phyloP scores from a whole-genome alignment of 2,797 vertebrate genomes.

The Channallabes apus region DNA sequence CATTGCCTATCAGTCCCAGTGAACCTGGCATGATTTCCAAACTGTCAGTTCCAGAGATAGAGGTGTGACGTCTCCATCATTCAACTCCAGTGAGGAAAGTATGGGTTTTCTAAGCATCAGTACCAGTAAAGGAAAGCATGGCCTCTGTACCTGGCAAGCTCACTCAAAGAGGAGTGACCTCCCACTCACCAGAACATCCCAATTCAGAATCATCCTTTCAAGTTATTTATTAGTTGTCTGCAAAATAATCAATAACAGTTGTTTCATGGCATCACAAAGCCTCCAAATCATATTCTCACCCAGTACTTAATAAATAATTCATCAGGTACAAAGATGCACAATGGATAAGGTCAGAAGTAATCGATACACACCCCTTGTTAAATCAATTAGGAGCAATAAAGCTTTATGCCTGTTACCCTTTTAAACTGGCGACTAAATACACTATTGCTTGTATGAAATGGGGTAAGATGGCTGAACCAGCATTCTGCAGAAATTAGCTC shows the following conservation, averaged over 20 bases:
- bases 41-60: neutral
- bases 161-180: too few species aligned
- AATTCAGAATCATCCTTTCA: neutral
- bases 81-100: neutral
- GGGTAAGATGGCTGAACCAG: neutral
- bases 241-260: neutral
- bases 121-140: neutral
- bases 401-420: neutral
- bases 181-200: neutral
- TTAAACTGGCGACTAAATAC: neutral
- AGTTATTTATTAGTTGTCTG: neutral
- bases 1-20: neutral
- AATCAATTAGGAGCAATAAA: neutral
- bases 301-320: neutral
- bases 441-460: neutral
- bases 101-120: neutral
- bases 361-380: neutral
- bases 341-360: neutral
- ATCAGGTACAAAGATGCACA: constrained; percentile 1
- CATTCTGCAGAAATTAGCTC: neutral
- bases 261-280: neutral
- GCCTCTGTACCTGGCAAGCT: neutral
- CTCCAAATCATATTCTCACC: neutral
- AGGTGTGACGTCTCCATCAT: neutral
- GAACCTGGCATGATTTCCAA: neutral